Conservation (phyloP, 2,797 vertebrate species). For the Crocodylus rhombifer region DNA sequence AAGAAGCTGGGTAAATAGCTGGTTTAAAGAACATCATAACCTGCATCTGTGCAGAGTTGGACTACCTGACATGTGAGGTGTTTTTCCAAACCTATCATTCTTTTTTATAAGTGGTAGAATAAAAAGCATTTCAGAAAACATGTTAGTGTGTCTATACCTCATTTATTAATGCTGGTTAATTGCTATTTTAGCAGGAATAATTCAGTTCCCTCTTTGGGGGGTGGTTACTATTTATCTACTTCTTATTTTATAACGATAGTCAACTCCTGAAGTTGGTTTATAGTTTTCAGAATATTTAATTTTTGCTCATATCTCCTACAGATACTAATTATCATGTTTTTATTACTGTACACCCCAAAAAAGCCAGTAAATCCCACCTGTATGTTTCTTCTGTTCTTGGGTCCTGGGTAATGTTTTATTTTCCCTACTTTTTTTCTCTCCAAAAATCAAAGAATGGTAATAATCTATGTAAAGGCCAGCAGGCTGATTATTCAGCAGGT, state of each 20-base stretch:
- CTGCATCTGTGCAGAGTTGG: no score
- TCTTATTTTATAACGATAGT: neutral
- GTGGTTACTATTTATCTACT: neutral
- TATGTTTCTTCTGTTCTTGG: neutral
- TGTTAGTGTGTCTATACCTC: neutral
- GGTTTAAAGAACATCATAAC: no score
- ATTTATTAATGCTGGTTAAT: conserved; percentile 34
- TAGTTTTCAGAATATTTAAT: neutral
- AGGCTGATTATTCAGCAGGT: neutral
- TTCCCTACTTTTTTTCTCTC: neutral
- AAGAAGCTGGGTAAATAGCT: no score
- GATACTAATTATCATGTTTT: neutral
- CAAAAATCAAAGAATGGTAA: no score
- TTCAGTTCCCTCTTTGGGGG: neutral
- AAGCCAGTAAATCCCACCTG: neutral
- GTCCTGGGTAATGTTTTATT: neutral
- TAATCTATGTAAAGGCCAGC: no score
- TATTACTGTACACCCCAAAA: neutral
- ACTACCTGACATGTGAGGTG: no score
- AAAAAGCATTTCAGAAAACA: neutral
- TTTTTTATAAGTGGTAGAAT: neutral
- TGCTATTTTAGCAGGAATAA: conserved; percentile 28
- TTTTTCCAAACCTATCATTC: no score
- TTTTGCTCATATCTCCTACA: neutral
- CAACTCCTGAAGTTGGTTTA: conserved; percentile 24